Percentiles rank a stretch among this genome's conserved stretches.
Conservation (phyloP, 2,797 vertebrate genomes). For the Clamator glandarius region DNA sequence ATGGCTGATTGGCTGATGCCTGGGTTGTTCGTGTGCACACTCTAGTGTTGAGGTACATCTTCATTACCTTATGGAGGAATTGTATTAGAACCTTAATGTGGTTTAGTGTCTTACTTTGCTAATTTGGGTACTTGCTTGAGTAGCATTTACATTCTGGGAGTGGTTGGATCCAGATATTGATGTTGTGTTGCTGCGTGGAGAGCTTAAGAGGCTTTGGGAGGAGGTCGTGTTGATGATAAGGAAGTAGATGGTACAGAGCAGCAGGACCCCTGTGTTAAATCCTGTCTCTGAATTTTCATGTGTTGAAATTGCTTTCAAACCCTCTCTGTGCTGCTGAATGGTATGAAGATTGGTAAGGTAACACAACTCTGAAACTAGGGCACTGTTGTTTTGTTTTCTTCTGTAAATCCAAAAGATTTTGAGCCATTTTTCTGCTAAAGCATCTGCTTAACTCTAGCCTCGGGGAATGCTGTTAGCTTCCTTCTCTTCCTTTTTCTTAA, state of each 20-base stretch:
- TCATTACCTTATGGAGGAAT: background rate
- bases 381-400: background rate
- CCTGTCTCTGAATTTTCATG: background rate
- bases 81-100: background rate
- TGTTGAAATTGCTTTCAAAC: background rate
- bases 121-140: background rate
- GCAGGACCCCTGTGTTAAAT: background rate
- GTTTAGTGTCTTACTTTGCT: background rate
- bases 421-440: background rate
- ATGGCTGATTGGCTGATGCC: background rate
- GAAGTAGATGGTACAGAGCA: background rate
- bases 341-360: background rate
- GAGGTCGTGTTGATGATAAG: background rate
- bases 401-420: background rate
- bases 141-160: background rate
- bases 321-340: background rate
- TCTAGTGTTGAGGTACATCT: background rate
- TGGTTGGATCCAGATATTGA: background rate
- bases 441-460: background rate
- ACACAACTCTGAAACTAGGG: background rate
- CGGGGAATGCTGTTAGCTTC: background rate
- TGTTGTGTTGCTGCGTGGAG: background rate
- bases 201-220: background rate
- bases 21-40: rapidly evolving
- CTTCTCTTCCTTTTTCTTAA: background rate